Percentiles rank a stretch among this genome's conserved stretches.
Evolutionary conservation across 2,797 vertebrate species (phyloP).

Genomic region (Cebuella pygmaea): DNA sequence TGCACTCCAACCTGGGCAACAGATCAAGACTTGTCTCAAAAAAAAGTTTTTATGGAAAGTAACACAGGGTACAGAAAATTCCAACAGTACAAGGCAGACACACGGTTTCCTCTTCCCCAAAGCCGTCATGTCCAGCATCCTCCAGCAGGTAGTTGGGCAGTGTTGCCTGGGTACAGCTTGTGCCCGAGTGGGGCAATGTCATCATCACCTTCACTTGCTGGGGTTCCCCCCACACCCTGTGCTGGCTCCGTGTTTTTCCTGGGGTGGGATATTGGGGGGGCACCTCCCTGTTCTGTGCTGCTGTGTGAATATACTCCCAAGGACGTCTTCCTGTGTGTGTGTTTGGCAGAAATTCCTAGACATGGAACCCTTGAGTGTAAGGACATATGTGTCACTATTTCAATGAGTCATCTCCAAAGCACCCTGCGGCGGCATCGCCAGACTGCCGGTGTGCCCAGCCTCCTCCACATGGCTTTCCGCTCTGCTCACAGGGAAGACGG

Average conservation of each 20-base stretch:
- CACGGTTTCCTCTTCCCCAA: neutral
- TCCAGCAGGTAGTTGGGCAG: neutral
- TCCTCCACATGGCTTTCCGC: neutral
- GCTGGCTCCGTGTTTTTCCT: neutral
- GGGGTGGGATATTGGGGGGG: too few relatives aligned
- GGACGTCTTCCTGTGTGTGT: neutral
- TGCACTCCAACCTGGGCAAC: neutral
- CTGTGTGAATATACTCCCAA: accelerated
- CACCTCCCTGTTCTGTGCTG: accelerated
- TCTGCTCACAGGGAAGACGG: neutral
- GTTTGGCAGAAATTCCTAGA: neutral
- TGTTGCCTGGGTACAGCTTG: neutral
- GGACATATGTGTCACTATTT: neutral
- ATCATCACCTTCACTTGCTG: neutral
- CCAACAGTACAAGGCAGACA: neutral
- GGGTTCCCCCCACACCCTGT: neutral
- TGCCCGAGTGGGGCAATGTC: neutral
- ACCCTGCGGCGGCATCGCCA: accelerated
- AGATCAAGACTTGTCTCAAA: accelerated
- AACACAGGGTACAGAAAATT: neutral
- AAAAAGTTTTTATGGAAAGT: neutral
- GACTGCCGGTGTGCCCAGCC: neutral
- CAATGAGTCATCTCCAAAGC: accelerated
- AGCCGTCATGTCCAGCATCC: neutral
- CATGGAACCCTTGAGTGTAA: neutral